These are phyloP conservation scores for Dunckerocampus dactyliophorus DNA, from an alignment of 2,113 vertebrate species.

Conservation along the genomic window DNA sequence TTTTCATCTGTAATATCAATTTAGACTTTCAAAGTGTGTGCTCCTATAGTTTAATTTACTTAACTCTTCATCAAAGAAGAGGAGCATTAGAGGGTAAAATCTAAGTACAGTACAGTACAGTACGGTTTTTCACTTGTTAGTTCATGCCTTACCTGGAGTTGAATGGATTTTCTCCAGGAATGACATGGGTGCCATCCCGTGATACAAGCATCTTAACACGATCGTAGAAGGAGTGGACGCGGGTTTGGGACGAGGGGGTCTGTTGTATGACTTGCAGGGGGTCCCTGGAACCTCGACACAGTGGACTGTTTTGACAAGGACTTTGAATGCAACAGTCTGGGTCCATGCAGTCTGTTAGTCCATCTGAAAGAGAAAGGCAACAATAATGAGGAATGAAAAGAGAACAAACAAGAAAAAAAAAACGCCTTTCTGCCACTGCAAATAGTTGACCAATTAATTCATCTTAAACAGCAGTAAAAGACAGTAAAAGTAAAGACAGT, in stretches of 20 bases:
- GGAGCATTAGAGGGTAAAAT: neutral
- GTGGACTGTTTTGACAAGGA: slow-evolving; percentile 90
- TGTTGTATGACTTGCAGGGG: slow-evolving; percentile 94
- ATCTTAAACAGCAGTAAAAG: too few relatives aligned
- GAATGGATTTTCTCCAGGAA: slow-evolving; percentile 95
- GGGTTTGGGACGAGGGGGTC: slow-evolving; percentile 75
- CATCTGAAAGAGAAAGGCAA: slow-evolving; percentile 74
- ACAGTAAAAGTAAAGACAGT: too few relatives aligned
- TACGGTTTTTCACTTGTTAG: neutral
- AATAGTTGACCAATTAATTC: too few relatives aligned
- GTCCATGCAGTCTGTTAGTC: slow-evolving; percentile 96
- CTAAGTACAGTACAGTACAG: neutral
- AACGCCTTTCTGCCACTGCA: too few relatives aligned
- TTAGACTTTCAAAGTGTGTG: too few relatives aligned
- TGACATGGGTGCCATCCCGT: slow-evolving; percentile 94
- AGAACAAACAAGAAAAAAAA: neutral
- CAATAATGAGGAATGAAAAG: slow-evolving; percentile 1
- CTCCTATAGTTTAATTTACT: neutral
- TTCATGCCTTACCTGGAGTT: slow-evolving; percentile 86
- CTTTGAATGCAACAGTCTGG: slow-evolving; percentile 98
- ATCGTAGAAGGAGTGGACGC: slow-evolving; percentile 92
- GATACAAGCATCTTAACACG: slow-evolving; percentile 94
- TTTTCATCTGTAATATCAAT: too few relatives aligned
- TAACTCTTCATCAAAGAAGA: neutral
- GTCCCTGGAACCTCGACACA: slow-evolving; percentile 92